Percentiles rank a stretch among this genome's conserved stretches.
Conservation (phyloP, 1,140 invertebrate genomes). For the Drosophila littoralis region DNA sequence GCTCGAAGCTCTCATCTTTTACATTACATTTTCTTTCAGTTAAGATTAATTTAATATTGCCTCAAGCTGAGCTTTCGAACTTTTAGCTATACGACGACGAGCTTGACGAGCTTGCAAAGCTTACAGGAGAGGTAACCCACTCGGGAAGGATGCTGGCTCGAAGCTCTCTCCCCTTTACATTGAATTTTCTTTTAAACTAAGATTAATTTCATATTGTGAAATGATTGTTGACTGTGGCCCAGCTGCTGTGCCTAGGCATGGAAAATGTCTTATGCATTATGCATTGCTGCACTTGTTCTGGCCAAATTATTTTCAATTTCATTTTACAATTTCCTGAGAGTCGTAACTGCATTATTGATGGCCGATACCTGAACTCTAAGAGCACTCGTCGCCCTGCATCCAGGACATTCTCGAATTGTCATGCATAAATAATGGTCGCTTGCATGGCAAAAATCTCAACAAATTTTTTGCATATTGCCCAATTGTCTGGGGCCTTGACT, state of each 20-base stretch:
- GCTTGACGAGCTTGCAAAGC: too few species aligned
- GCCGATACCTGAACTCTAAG: not conserved
- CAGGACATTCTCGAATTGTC: slow-evolving; percentile 45
- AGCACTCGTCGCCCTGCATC: not conserved
- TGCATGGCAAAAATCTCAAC: slow-evolving; percentile 43
- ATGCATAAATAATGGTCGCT: slow-evolving; percentile 66
- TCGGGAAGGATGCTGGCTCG: too few species aligned
- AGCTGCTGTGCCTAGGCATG: slow-evolving; percentile 4
- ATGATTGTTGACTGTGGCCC: too few species aligned
- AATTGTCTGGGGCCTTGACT: slow-evolving; percentile 39
- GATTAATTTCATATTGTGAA: not conserved
- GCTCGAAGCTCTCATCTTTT: too few species aligned
- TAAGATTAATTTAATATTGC: not conserved
- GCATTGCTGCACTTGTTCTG: slow-evolving; percentile 32
- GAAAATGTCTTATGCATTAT: slow-evolving; percentile 17
- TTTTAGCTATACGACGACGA: too few species aligned
- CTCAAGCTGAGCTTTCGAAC: too few species aligned
- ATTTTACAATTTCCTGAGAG: slow-evolving; percentile 21
- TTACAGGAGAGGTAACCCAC: too few species aligned
- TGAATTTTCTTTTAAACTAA: too few species aligned
- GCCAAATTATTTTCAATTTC: slow-evolving; percentile 51
- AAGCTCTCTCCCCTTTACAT: too few species aligned
- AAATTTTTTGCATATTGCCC: slow-evolving; percentile 68
- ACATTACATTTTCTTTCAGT: not conserved
- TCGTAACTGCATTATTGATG: slow-evolving; percentile 68